These are phyloP conservation scores for Platysternon megacephalum DNA, from an alignment of 2,113 vertebrate genomes.

Conservation along the genomic window DNA sequence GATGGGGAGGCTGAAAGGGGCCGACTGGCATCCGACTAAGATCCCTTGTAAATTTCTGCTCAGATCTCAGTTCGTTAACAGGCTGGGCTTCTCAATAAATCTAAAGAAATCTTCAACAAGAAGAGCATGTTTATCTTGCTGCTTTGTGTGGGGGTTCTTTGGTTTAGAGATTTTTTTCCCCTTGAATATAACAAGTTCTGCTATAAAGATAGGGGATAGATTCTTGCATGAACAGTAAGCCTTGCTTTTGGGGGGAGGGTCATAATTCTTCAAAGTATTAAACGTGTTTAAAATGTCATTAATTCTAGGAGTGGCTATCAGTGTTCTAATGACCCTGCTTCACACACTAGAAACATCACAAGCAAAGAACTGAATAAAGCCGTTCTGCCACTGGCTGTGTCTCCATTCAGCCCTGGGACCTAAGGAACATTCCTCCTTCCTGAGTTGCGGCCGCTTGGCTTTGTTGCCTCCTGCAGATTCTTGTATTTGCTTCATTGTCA, in stretches of 20 bases:
- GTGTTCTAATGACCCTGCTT: neutral
- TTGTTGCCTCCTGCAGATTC: neutral
- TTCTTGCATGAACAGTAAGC: neutral
- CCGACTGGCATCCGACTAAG: neutral
- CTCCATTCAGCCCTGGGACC: neutral
- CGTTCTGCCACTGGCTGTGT: neutral
- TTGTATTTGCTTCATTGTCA: neutral
- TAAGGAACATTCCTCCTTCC: rapidly evolving
- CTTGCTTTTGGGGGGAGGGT: neutral
- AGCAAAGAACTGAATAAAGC: neutral
- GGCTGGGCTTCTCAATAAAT: neutral
- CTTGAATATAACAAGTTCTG: neutral
- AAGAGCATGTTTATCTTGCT: neutral
- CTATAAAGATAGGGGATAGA: neutral
- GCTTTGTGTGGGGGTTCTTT: neutral
- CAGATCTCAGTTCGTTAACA: neutral
- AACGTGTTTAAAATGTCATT: neutral
- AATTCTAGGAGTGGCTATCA: neutral
- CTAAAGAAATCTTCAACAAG: neutral
- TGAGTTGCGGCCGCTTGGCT: neutral
- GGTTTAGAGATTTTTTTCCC: neutral
- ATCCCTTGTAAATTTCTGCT: neutral
- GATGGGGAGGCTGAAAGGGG: neutral
- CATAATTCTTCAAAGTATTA: neutral
- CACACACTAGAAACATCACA: neutral